These are phyloP conservation scores for Lacerta viridis DNA, from an alignment of 2,797 vertebrate genomes.

Conservation along the genomic window DNA sequence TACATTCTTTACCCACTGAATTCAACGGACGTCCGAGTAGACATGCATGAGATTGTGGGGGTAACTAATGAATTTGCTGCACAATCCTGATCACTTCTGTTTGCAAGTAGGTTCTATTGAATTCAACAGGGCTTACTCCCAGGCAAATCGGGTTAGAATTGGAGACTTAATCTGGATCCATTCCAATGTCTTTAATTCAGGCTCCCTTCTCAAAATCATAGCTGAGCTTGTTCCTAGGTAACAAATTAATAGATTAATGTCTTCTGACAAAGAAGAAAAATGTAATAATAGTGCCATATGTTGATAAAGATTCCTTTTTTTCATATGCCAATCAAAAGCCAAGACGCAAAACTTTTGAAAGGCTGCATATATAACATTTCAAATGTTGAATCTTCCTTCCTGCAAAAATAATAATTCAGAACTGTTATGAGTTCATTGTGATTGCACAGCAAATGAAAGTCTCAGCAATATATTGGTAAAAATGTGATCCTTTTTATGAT, in stretches of 20 bases:
- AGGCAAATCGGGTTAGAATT: too few relatives aligned
- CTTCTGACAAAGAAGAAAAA: conserved; percentile 25
- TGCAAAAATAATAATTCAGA: conserved; percentile 7
- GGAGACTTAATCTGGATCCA: not conserved
- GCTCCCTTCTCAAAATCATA: not conserved
- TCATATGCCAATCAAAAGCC: conserved; percentile 14
- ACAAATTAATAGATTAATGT: conserved; percentile 26
- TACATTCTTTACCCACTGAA: too few relatives aligned
- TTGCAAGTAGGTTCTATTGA: too few relatives aligned
- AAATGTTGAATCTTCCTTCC: not conserved
- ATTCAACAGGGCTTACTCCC: too few relatives aligned
- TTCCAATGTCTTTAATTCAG: not conserved
- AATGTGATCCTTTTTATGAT: not conserved
- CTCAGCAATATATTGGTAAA: not conserved
- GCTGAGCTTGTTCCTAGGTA: conserved; percentile 26
- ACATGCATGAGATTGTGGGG: not conserved
- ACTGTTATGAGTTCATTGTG: not conserved
- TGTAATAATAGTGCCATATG: conserved; percentile 11
- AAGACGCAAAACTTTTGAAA: not conserved
- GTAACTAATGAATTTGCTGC: not conserved
- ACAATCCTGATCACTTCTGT: not conserved
- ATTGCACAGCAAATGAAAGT: not conserved
- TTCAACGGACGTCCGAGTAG: not conserved
- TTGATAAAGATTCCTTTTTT: conserved; percentile 12
- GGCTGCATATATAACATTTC: not conserved